These are phyloP conservation scores for Hydractinia symbiolongicarpus DNA, from an alignment of 30 jellyfish, hydroid and myxozoan genomes.

Conservation along the genomic window DNA sequence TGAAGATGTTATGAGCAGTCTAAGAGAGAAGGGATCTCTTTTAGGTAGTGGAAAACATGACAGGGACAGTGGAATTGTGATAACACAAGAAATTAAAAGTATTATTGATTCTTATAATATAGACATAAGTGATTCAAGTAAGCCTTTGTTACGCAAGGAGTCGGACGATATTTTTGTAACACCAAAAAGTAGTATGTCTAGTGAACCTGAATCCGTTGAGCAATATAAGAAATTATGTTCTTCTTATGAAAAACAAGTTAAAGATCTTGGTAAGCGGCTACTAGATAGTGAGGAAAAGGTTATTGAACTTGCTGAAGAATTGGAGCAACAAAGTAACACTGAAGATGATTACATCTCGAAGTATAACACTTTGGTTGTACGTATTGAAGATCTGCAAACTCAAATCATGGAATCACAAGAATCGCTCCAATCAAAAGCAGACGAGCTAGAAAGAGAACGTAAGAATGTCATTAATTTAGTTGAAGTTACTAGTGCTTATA, in stretches of 20 bases:
- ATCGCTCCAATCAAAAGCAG: slow-evolving; percentile 61
- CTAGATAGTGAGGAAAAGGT: slow-evolving; percentile 64
- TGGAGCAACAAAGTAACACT: slow-evolving; percentile 30
- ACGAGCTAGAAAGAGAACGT: slow-evolving; percentile 85
- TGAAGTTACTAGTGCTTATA: slow-evolving; percentile 96
- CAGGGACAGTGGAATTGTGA: slow-evolving; percentile 23
- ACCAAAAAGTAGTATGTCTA: slow-evolving; percentile 16
- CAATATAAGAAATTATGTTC: slow-evolving; percentile 15
- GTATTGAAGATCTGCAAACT: slow-evolving; percentile 52
- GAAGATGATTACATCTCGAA: slow-evolving; percentile 26
- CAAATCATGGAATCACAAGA: slow-evolving; percentile 69
- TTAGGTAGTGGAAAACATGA: slow-evolving; percentile 17
- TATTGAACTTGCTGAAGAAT: slow-evolving; percentile 49
- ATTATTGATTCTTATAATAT: slow-evolving; percentile 9
- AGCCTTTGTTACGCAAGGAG: neutral
- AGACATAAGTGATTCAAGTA: neutral
- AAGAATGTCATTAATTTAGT: slow-evolving; percentile 76
- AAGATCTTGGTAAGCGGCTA: slow-evolving; percentile 42
- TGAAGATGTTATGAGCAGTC: slow-evolving; percentile 3
- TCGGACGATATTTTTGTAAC: slow-evolving; percentile 13
- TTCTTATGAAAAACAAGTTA: slow-evolving; percentile 20
- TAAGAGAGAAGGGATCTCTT: slow-evolving; percentile 14
- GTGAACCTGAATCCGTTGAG: slow-evolving; percentile 30
- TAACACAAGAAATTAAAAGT: slow-evolving; percentile 3
- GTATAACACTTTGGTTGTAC: slow-evolving; percentile 1